phyloP scores from a whole-genome alignment of 1,140 invertebrate genomes.

The Nymphalis io region DNA sequence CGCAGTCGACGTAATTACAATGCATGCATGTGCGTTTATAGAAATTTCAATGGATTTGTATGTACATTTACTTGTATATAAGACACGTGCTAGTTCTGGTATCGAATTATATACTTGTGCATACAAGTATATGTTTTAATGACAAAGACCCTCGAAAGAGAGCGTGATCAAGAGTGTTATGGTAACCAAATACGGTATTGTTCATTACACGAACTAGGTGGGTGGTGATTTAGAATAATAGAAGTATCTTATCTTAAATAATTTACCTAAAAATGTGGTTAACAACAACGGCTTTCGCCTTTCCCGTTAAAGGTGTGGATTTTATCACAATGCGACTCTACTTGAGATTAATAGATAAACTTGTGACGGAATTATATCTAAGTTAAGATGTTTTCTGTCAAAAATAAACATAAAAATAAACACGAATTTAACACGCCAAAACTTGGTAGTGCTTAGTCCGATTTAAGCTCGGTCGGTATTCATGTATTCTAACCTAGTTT shows the following conservation, averaged over 20 bases:
- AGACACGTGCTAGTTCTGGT: constrained; percentile 27
- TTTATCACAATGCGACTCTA: no score
- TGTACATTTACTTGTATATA: constrained; percentile 15
- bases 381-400: no score
- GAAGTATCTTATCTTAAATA: background rate
- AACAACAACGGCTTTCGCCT: no score
- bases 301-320: no score
- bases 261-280: no score
- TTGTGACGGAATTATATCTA: no score
- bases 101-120: constrained; percentile 3
- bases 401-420: no score
- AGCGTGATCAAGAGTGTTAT: constrained; percentile 36
- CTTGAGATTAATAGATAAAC: no score
- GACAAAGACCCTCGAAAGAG: constrained; percentile 13
- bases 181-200: constrained; percentile 22
- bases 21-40: constrained; percentile 21
- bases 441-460: no score
- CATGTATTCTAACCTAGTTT: no score
- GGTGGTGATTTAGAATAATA: constrained; percentile 20
- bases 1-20: constrained; percentile 26
- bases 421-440: no score
- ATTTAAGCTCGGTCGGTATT: no score
- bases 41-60: constrained; percentile 14
- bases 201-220: constrained; percentile 26
- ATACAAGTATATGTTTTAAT: constrained; percentile 6